Percentiles rank a stretch among this genome's conserved stretches.
These are phyloP conservation scores for Drosophila parvula DNA, from an alignment of 1,140 invertebrate genomes.

Conservation along the genomic window DNA sequence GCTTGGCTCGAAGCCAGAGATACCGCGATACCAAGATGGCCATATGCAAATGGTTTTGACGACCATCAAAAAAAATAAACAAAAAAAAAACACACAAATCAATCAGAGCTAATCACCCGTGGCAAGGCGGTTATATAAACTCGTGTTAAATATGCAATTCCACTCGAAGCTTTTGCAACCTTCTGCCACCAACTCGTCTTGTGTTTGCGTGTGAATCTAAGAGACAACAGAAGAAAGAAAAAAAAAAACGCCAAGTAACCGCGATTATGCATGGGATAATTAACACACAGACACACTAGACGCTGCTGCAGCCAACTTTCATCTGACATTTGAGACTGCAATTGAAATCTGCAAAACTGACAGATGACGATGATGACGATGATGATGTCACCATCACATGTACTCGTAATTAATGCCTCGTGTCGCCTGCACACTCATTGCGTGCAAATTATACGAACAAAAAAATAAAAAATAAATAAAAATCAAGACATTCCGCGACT, in stretches of 20 bases:
- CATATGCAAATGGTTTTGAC: constrained; percentile 40
- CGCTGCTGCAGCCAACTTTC: constrained; percentile 55
- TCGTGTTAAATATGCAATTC: constrained; percentile 21
- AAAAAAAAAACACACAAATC: too few species aligned
- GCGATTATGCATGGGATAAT: constrained; percentile 25
- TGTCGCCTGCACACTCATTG: constrained; percentile 57
- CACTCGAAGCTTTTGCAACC: constrained; percentile 48
- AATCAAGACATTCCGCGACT: constrained; percentile 37
- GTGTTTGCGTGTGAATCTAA: constrained; percentile 42
- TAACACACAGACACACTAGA: background rate
- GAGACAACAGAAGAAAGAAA: constrained; percentile 6
- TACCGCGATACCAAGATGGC: background rate
- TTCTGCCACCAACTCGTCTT: constrained; percentile 8
- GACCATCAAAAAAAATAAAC: constrained; percentile 36
- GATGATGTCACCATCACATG: constrained; percentile 52
- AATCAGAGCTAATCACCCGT: constrained; percentile 69
- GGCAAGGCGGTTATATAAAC: constrained; percentile 34
- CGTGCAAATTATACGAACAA: constrained; percentile 55
- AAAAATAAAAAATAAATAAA: background rate
- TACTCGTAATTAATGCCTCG: constrained; percentile 64
- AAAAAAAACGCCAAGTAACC: constrained; percentile 10
- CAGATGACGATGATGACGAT: constrained; percentile 7
- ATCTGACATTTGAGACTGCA: constrained; percentile 68
- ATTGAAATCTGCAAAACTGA: constrained; percentile 54
- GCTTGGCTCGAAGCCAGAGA: constrained; percentile 27